Evolutionary conservation across 2,113 vertebrate species (phyloP), one percentile per base, ranked within the genome.

Genomic region (Phainopepla nitens): DNA sequence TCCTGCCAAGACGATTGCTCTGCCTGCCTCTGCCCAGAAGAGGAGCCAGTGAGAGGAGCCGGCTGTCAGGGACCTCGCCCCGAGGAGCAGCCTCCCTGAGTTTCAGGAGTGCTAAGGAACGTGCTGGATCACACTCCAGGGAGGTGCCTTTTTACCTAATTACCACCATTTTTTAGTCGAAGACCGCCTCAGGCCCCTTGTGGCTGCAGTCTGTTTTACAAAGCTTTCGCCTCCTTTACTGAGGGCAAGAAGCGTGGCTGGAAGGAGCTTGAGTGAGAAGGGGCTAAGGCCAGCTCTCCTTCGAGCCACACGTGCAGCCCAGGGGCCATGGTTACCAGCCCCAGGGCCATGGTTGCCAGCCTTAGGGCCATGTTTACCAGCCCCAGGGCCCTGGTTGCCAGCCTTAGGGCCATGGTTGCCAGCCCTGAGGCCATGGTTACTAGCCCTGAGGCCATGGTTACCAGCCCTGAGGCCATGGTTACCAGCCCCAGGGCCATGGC

Each of bases 141-240:
- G 68, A 90, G 82, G 94, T 75, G 68, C 60, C 70, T 90, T 90
- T 93, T 81, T 62, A 80, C 87, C 49, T 90, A 96, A 92, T 90
- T 77, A 77, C 56, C 66, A 47, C 58, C 2, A 13, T 22, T 95
- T 89, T 94, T 71, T 15, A 44, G 72, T 41, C 10, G 36, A 57
- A 93, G 31, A 41, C 45, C 24, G 90, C 94, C 85, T 80, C n/a
- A 9, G 82, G 75, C 35, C 39, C 35, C 39, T 51, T 81, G 76
- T 39, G 93, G 90, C 76, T 81, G 28, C 10, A 93, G 45, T 58
- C 54, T 86, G 49, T 73, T 70, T 33, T 70, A 41, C 68, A 78
- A 84, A 81, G 39, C 29, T 75, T 78, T 81, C 47, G 12, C 39
- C 12, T 39, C 39, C 9, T 39, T 39, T 39, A 39, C 9, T 12